Conservation (phyloP, 2,797 vertebrate species). For the Hafferia zeledoni region DNA sequence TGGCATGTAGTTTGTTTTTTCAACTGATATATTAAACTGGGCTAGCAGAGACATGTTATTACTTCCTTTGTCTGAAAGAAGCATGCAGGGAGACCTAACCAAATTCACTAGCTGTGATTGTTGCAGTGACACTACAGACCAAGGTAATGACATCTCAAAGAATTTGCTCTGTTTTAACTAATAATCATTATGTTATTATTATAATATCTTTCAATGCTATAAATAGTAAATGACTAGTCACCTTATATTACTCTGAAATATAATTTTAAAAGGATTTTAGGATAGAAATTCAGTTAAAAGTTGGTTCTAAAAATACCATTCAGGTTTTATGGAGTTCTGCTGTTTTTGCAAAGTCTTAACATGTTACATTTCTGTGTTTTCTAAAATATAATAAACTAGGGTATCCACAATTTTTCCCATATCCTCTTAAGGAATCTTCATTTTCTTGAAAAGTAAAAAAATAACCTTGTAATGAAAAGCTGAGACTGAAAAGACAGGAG, state of each 20-base stretch:
- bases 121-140: constrained; percentile 27
- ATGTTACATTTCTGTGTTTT: not conserved
- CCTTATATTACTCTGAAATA: constrained; percentile 43
- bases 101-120: constrained; percentile 25
- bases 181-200: constrained; percentile 49
- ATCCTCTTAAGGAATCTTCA: not conserved
- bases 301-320: not conserved
- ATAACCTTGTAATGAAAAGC: not conserved
- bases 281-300: not conserved
- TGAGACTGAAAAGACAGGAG: not conserved
- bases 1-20: constrained; percentile 59
- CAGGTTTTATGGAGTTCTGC: not conserved
- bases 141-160: constrained; percentile 28
- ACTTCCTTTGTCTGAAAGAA: constrained; percentile 38
- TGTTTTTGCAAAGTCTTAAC: not conserved
- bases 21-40: constrained; percentile 46
- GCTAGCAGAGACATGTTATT: constrained; percentile 62
- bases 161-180: constrained; percentile 56
- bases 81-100: constrained; percentile 27
- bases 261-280: constrained; percentile 41
- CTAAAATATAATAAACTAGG: constrained; percentile 2
- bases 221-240: constrained; percentile 55
- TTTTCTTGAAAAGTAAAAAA: not conserved
- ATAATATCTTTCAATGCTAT: not conserved
- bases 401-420: not conserved